Percentiles rank a stretch among this genome's conserved stretches.
Conservation (phyloP, 2,888 invertebrate species). For the Graphium colonna region DNA sequence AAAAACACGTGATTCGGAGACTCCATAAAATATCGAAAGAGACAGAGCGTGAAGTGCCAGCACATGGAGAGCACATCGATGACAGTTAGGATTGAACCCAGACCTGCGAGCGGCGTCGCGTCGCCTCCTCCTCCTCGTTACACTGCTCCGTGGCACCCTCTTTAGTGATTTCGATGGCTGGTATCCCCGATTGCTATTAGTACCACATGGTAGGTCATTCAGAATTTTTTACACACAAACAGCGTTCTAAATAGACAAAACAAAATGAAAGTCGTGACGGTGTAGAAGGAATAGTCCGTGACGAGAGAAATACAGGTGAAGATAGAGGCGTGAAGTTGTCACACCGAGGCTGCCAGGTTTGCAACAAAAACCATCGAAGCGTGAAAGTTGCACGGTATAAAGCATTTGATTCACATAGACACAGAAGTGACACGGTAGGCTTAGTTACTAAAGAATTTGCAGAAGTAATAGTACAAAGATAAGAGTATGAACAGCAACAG, state of each 20-base stretch:
- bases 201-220: constrained; percentile 72
- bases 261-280: constrained; percentile 52
- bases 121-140: constrained; percentile 80
- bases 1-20: constrained; percentile 66
- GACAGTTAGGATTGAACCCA: constrained; percentile 74
- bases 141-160: constrained; percentile 85
- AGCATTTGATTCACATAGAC: constrained; percentile 5
- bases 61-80: constrained; percentile 76
- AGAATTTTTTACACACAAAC: constrained; percentile 55
- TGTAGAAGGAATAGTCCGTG: constrained; percentile 52
- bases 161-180: constrained; percentile 89
- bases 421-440: constrained; percentile 12
- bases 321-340: constrained; percentile 27
- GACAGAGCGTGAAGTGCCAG: constrained; percentile 76
- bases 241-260: constrained; percentile 50
- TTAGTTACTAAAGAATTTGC: constrained; percentile 2
- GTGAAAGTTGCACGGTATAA: constrained; percentile 14
- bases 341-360: constrained; percentile 22
- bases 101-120: constrained; percentile 75
- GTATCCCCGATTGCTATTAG: constrained; percentile 78
- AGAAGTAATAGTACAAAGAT: constrained; percentile 7
- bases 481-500: constrained; percentile 44
- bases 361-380: constrained; percentile 17
- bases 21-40: constrained; percentile 59
- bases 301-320: constrained; percentile 39